Conservation (phyloP, 2,113 vertebrate genomes). For the Dromiciops gliroides region DNA sequence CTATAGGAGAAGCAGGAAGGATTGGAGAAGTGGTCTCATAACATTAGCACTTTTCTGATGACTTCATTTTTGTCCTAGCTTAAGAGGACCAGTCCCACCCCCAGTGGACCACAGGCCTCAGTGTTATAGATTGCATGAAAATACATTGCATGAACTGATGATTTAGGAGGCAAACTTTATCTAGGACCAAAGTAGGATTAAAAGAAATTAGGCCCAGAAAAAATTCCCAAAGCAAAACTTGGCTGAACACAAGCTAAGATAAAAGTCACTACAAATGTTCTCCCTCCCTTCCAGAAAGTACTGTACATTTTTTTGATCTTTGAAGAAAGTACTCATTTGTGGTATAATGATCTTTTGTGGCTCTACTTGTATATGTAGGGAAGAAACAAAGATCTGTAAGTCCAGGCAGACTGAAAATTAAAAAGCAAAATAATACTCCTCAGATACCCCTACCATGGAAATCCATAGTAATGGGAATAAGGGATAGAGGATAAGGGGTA, state of each 20-base stretch:
- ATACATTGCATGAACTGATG: neutral
- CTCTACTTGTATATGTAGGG: neutral
- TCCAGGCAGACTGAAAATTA: neutral
- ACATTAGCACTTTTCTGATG: neutral
- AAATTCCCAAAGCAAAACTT: neutral
- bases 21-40: neutral
- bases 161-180: neutral
- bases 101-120: neutral
- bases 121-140: neutral
- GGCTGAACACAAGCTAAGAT: neutral
- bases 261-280: neutral
- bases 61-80: neutral
- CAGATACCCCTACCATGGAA: neutral
- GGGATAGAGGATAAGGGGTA: neutral
- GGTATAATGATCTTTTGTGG: neutral
- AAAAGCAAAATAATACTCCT: neutral
- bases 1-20: neutral
- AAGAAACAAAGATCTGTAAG: neutral
- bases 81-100: neutral
- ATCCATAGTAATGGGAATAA: neutral
- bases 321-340: neutral
- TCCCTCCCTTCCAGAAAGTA: neutral
- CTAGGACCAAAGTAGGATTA: neutral
- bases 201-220: neutral
- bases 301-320: neutral